These are phyloP conservation scores for Pachydiplax longipennis DNA, from an alignment of 2,888 invertebrate genomes.

Conservation along the genomic window DNA sequence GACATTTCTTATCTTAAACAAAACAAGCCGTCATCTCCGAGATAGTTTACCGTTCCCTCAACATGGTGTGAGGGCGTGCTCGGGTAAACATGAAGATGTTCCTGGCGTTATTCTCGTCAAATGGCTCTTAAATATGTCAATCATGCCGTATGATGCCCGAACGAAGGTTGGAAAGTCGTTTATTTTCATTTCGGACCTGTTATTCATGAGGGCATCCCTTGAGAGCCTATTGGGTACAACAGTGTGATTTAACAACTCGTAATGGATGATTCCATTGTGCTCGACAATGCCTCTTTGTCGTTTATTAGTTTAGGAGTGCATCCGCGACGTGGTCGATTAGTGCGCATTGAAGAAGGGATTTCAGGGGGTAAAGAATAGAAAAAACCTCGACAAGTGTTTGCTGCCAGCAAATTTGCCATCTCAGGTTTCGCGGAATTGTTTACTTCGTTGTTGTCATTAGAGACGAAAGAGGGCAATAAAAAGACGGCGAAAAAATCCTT, in stretches of 20 bases:
- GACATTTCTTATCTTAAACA: too few relatives aligned
- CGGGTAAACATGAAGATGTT: not conserved
- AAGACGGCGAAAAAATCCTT: too few relatives aligned
- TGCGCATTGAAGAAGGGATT: not conserved
- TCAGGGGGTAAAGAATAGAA: too few relatives aligned
- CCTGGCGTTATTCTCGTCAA: not conserved
- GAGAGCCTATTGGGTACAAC: not conserved
- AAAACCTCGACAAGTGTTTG: too few relatives aligned
- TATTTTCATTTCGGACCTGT: not conserved
- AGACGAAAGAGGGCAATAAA: too few relatives aligned
- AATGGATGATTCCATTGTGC: not conserved
- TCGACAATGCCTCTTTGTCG: not conserved
- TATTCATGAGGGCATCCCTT: not conserved
- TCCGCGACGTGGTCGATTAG: not conserved
- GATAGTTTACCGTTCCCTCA: too few relatives aligned
- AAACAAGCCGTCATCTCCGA: too few relatives aligned
- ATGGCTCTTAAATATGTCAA: not conserved
- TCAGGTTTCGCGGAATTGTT: too few relatives aligned
- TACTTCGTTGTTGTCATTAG: too few relatives aligned
- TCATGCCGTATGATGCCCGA: not conserved
- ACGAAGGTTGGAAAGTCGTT: not conserved
- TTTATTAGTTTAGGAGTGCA: not conserved
- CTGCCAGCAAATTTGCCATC: too few relatives aligned
- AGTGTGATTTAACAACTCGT: not conserved
- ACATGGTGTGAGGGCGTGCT: too few relatives aligned